Evolutionary conservation across 2,113 vertebrate species (phyloP), one percentile per base, ranked within the genome.

Genomic region (Bagarius yarrelli): DNA sequence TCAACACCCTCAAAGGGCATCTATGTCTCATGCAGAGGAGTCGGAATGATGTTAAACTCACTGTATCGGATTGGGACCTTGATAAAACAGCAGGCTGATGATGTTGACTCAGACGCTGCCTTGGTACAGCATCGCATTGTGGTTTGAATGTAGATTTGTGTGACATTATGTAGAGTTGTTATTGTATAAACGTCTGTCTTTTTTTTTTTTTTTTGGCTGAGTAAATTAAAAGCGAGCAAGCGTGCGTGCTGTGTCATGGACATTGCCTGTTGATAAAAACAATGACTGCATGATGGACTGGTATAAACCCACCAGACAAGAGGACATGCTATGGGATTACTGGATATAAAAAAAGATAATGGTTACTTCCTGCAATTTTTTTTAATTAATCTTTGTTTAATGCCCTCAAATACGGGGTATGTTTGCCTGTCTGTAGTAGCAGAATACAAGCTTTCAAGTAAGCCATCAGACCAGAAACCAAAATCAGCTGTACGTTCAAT

Each of bases 401-500:
- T 89, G 83, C 70, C 78, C 87, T 81, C 85, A 79, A 85, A 76
- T 70, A 85, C 86, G 89, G 83, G 79, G 71, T 61, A 88, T 73
- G 78, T 87, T 86, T 88, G 84, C 81, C 87, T 88, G 85, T 88
- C 90, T 84, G 75, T 92, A 89, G 89, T 87, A 88, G 88, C 86
- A 85, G 85, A 89, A 88, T 87, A 69, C 85, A 82, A 90, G 88
- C 87, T 90, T 88, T 89, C 84, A 87, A 81, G 89, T 89, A 90
- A 87, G 88, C 89, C 90, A 91, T 89, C 88, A 85, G 69, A 92
- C 88, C 87, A 88, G 86, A 89, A 88, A 90, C 85, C 88, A 90
- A 91, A 89, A 89, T 86, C 87, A 92, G 87, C 90, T 93, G 91
- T 93, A 93, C 88, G 89, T 91, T 89, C 91, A 94, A 93, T 94